phyloP scores from a whole-genome alignment of 2,797 vertebrate genomes.

The Rhinichthys osculus region DNA sequence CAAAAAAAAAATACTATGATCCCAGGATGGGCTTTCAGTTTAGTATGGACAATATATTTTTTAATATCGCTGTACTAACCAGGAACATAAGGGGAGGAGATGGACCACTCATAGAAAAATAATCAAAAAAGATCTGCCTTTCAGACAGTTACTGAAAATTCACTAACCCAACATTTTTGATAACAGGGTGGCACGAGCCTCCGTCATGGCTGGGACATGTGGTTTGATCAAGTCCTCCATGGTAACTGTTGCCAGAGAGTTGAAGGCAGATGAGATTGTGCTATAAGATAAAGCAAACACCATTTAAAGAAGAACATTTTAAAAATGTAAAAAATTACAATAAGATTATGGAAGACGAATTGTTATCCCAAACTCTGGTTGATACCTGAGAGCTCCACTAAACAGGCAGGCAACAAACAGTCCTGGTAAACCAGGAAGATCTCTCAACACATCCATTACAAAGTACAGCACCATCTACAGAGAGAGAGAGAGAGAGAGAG shows the following conservation, averaged over 20 bases:
- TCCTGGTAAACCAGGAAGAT: conserved; percentile 85
- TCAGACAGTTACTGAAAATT: not conserved
- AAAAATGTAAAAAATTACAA: not conserved
- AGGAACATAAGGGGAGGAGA: not conserved
- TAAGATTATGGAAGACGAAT: not conserved
- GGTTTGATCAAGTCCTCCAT: conserved; percentile 93
- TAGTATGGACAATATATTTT: not conserved
- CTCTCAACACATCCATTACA: conserved; percentile 89
- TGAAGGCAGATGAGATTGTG: conserved; percentile 94
- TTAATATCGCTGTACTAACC: not conserved
- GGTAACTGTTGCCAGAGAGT: conserved; percentile 91
- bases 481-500: conserved; percentile 13
- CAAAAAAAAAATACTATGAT: not conserved
- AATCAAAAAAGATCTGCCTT: not conserved
- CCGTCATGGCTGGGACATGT: conserved; percentile 82
- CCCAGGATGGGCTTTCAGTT: not conserved
- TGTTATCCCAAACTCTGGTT: not conserved
- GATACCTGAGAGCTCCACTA: conserved; percentile 92
- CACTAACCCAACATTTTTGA: conserved; percentile 86
- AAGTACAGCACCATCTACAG: conserved; percentile 91
- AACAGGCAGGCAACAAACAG: conserved; percentile 93
- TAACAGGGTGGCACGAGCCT: conserved; percentile 82
- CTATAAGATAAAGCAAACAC: conserved; percentile 66
- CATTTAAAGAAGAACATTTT: not conserved
- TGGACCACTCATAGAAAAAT: not conserved